Base-by-base conservation (phyloP, 2,797 vertebrate species). In the Alectoris magna region DNA sequence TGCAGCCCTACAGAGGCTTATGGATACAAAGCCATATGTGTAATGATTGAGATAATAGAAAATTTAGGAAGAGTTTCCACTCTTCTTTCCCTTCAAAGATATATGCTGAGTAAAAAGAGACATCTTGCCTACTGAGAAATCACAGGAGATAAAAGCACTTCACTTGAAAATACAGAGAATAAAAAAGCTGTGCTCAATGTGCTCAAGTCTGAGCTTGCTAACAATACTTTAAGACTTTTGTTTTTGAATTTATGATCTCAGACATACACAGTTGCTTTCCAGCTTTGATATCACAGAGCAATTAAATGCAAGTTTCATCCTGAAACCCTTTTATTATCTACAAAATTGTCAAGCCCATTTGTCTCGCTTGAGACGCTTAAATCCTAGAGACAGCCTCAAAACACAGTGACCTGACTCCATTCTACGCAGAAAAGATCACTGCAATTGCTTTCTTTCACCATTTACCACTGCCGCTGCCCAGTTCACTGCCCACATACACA, bases 231-330 rank as follows among this genome's bases (percentile, higher is more conserved):
- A 72, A 64, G 22, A 16, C 14, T 58, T 58, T 16, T 12, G 2
- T n/a, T 43, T 66, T 69, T 51, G 62, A 55, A 69, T 75, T 76
- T 23, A 14, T 43, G 14, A 7, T 79, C 14, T 16, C 34, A 82
- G 36, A 36, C 4, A 34, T 12, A 31, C 39, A 12, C 1, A n/a
- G 2, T 3, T 11, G 0, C 0, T 77, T 59, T 81, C 82, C 19
- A 72, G 13, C 27, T 81, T 72, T 84, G 64, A 49, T 8, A 67
- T 67, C 59, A 59, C 34, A 51, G 16, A 22, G 8, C 5, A 73
- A 84, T n/a, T 44, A 75, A 84, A 66, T 66, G 7, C 4, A 77
- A 51, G 3, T 79, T 84, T 87, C 64, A 73, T 31, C 14, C 4
- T 13, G 60, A 60, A 82, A 46, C 9, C 10, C 11, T 11, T 48